These are phyloP conservation scores for Forbesichthys papilliferus DNA, from an alignment of 2,113 vertebrate species.

Conservation along the genomic window DNA sequence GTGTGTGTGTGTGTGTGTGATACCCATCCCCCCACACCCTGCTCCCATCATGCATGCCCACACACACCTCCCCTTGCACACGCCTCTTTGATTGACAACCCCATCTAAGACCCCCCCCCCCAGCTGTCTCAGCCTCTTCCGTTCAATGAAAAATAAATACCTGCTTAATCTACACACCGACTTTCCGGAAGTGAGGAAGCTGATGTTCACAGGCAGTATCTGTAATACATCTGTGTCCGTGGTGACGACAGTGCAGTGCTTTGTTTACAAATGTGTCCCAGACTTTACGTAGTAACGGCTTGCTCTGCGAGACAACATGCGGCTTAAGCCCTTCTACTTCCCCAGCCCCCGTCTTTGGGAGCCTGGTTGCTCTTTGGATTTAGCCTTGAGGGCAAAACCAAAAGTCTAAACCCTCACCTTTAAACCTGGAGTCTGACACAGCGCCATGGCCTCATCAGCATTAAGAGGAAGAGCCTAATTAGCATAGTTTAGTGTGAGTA, in stretches of 20 bases:
- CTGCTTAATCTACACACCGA: too few species aligned
- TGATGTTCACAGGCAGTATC: too few species aligned
- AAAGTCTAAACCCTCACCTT: slow-evolving; percentile 36
- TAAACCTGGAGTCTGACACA: slow-evolving; percentile 22
- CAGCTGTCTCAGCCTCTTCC: not conserved
- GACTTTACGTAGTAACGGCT: too few species aligned
- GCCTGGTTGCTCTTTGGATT: slow-evolving; percentile 52
- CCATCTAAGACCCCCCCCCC: not conserved
- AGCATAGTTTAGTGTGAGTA: slow-evolving; percentile 47
- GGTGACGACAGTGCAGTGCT: too few species aligned
- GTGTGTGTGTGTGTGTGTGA: slow-evolving; percentile 7
- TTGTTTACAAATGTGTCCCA: too few species aligned
- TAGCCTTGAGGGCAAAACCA: slow-evolving; percentile 44
- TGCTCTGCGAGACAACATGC: too few species aligned
- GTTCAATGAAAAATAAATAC: too few species aligned
- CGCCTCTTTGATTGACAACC: slow-evolving; percentile 37
- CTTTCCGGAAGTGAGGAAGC: too few species aligned
- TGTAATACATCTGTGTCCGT: too few species aligned
- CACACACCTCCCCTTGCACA: slow-evolving; percentile 26
- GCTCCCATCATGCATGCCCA: slow-evolving; percentile 20
- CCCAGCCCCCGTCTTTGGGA: slow-evolving; percentile 32
- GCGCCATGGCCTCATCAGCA: slow-evolving; percentile 5
- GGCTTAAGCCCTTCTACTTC: not conserved
- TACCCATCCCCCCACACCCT: slow-evolving; percentile 17
- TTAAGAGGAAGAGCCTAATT: slow-evolving; percentile 56